These are phyloP conservation scores for Panzeria rudis DNA, from an alignment of 2,888 invertebrate species.

Conservation along the genomic window DNA sequence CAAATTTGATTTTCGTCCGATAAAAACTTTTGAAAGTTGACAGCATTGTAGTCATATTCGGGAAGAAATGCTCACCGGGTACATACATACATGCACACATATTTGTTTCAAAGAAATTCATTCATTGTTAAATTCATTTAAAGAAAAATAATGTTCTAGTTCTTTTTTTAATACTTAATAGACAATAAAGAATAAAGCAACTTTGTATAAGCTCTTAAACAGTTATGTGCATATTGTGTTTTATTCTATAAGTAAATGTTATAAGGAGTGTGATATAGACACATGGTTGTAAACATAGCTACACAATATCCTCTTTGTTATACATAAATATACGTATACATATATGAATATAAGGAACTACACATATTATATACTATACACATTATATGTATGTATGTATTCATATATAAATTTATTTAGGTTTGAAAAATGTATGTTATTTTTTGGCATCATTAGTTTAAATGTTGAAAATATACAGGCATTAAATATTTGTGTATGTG, in stretches of 20 bases:
- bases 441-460: constrained; percentile 68
- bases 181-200: constrained; percentile 54
- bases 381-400: constrained; percentile 4
- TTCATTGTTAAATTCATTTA: constrained; percentile 49
- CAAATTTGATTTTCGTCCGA: too few species aligned
- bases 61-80: too few species aligned
- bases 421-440: constrained; percentile 19
- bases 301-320: neutral
- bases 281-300: neutral
- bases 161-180: constrained; percentile 40
- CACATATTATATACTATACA: too few species aligned
- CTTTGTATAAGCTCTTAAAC: constrained; percentile 48
- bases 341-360: too few species aligned
- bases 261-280: constrained; percentile 27
- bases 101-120: constrained; percentile 21
- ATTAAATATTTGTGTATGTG: neutral
- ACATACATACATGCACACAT: neutral
- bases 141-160: constrained; percentile 48
- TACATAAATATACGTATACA: neutral
- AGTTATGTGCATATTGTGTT: constrained; percentile 35
- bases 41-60: too few species aligned
- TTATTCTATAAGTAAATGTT: constrained; percentile 34
- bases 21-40: too few species aligned
- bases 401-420: neutral
- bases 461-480: constrained; percentile 37